A percentile compares a stretch with the other conserved stretches of the same genome.
phyloP scores from a whole-genome alignment of 2,888 invertebrate genomes.

The Agrochola circellaris region DNA sequence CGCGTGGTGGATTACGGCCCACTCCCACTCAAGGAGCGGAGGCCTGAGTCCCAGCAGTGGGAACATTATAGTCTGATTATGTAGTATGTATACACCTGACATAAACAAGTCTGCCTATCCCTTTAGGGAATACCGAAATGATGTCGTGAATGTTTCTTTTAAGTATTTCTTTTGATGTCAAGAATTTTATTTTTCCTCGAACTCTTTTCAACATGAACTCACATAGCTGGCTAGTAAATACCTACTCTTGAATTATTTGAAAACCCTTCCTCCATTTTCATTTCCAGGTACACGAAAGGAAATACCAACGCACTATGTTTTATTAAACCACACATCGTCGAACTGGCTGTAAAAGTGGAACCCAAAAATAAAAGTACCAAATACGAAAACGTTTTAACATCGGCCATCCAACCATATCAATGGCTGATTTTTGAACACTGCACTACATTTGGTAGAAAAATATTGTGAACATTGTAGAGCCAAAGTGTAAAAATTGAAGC shows the following conservation, averaged over 20 bases:
- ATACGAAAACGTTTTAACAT: conserved; percentile 22
- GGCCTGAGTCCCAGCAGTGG: too few relatives aligned
- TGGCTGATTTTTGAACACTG: background rate
- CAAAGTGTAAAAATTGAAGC: background rate
- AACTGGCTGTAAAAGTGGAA: conserved; percentile 24
- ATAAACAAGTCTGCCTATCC: background rate
- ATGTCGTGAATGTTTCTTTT: background rate
- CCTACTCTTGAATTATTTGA: conserved; percentile 23
- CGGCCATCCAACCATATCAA: background rate
- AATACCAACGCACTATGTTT: conserved; percentile 42
- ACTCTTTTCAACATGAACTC: background rate
- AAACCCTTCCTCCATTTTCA: conserved; percentile 24
- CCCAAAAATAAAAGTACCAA: background rate
- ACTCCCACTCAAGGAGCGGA: too few relatives aligned
- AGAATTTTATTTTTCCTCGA: background rate
- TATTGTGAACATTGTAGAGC: too few relatives aligned
- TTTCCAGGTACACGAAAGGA: background rate
- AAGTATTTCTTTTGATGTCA: background rate
- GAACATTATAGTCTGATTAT: too few relatives aligned
- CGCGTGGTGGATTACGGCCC: too few relatives aligned
- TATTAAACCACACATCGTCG: conserved; percentile 33
- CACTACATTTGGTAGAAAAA: background rate
- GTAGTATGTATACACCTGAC: background rate
- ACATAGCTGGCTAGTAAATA: background rate
- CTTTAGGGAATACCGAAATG: background rate